Conservation (phyloP, 1,140 invertebrate species). For the Aphidius ervi region DNA sequence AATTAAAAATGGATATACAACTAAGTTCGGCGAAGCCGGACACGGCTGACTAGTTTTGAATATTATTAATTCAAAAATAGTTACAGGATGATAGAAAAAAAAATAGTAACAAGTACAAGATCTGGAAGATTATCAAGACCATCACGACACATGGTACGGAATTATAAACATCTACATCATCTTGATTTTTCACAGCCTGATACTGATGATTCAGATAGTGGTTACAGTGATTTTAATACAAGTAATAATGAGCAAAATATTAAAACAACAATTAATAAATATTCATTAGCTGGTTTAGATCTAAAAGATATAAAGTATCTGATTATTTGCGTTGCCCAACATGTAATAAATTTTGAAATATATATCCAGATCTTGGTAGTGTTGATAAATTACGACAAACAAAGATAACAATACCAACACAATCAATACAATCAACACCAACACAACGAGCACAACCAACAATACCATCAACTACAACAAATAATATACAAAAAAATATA, state of each 20-base stretch:
- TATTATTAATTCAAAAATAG: conserved; percentile 1
- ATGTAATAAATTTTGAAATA: conserved; percentile 61
- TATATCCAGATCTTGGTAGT: conserved; percentile 59
- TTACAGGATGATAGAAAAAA: conserved; percentile 56
- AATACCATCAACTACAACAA: conserved; percentile 47
- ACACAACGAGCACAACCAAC: conserved; percentile 32
- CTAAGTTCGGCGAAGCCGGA: too few relatives aligned
- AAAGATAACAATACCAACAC: conserved; percentile 29
- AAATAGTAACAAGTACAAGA: conserved; percentile 57
- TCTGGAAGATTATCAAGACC: conserved; percentile 64
- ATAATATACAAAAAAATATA: conserved; percentile 35
- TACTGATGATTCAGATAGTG: conserved; percentile 62
- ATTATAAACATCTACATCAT: conserved; percentile 64
- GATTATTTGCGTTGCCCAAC: conserved; percentile 57
- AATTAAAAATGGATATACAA: too few relatives aligned
- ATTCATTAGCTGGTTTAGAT: conserved; percentile 45
- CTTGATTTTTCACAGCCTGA: conserved; percentile 60
- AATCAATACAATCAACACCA: conserved; percentile 12
- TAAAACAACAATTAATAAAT: conserved; percentile 37
- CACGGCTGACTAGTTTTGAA: not conserved
- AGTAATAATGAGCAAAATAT: conserved; percentile 47
- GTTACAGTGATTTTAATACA: conserved; percentile 62
- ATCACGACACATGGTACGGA: conserved; percentile 64
- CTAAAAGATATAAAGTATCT: conserved; percentile 53
- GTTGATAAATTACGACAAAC: conserved; percentile 45